phyloP scores from a whole-genome alignment of 2,113 vertebrate genomes.

The Nesoenas mayeri region DNA sequence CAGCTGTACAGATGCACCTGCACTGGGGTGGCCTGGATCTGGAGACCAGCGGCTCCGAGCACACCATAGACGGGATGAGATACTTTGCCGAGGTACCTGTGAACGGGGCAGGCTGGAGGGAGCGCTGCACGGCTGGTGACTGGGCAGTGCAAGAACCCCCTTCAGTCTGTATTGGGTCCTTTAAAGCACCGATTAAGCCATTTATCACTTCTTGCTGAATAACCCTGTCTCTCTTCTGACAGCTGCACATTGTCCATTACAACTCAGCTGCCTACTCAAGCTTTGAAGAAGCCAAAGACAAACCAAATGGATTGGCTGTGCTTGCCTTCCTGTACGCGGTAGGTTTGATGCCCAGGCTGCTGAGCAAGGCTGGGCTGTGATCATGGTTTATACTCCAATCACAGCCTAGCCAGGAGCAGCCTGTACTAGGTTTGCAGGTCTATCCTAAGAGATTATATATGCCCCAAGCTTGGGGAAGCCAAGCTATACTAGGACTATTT shows the following conservation, averaged over 20 bases:
- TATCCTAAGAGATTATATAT: background rate
- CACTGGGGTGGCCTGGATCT: slow-evolving; percentile 88
- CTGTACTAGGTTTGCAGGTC: background rate
- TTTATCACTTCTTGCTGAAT: background rate
- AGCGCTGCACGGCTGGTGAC: background rate
- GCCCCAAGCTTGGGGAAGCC: background rate
- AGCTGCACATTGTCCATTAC: slow-evolving; percentile 94
- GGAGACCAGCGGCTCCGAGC: slow-evolving; percentile 88
- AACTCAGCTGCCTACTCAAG: slow-evolving; percentile 84
- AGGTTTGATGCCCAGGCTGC: background rate
- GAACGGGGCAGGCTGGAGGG: accelerated
- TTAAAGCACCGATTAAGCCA: background rate
- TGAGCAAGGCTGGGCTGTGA: background rate
- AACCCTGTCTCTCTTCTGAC: slow-evolving; percentile 4
- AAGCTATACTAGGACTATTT: background rate
- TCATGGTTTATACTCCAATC: accelerated
- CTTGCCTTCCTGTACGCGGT: slow-evolving; percentile 87
- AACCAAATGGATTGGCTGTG: slow-evolving; percentile 84
- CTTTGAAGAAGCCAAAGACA: slow-evolving; percentile 80
- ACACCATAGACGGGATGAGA: slow-evolving; percentile 87
- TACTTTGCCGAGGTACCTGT: slow-evolving; percentile 83
- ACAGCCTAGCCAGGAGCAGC: background rate
- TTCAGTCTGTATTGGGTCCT: background rate
- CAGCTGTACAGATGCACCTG: slow-evolving; percentile 88
- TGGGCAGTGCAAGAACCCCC: accelerated